These are phyloP conservation scores for Desoria tigrina DNA, from an alignment of 2,888 invertebrate genomes.

Conservation along the genomic window DNA sequence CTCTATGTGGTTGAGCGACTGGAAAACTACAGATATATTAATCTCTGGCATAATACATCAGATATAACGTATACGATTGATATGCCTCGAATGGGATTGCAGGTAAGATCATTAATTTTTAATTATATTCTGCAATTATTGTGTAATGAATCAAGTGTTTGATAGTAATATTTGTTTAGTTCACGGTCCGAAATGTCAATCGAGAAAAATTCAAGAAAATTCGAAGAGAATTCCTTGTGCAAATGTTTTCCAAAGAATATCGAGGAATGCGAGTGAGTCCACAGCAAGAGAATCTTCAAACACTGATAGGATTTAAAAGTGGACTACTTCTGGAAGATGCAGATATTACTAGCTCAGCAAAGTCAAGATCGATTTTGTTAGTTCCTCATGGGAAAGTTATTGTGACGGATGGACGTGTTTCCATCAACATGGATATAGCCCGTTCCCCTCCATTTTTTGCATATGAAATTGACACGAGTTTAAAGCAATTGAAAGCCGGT, in stretches of 20 bases:
- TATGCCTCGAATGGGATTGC: constrained; percentile 27
- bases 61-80: no score
- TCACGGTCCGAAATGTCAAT: background rate
- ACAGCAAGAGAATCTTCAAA: constrained; percentile 10
- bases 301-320: constrained; percentile 26
- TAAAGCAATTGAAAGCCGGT: constrained; percentile 27
- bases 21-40: constrained; percentile 23
- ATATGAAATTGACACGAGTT: constrained; percentile 23
- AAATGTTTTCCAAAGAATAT: constrained; percentile 25
- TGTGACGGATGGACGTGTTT: background rate
- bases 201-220: no score
- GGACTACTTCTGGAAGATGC: constrained; percentile 33
- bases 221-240: background rate
- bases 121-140: background rate
- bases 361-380: constrained; percentile 24
- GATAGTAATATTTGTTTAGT: no score
- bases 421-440: background rate
- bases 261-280: constrained; percentile 29
- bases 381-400: constrained; percentile 26
- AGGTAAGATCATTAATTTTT: no score
- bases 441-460: constrained; percentile 22
- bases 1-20: constrained; percentile 18
- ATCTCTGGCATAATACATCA: background rate
- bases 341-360: constrained; percentile 10
- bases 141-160: background rate